Percentiles rank a stretch among this genome's conserved stretches.
Conservation (phyloP, 2,888 invertebrate genomes). For the Micoletzkya japonica region DNA sequence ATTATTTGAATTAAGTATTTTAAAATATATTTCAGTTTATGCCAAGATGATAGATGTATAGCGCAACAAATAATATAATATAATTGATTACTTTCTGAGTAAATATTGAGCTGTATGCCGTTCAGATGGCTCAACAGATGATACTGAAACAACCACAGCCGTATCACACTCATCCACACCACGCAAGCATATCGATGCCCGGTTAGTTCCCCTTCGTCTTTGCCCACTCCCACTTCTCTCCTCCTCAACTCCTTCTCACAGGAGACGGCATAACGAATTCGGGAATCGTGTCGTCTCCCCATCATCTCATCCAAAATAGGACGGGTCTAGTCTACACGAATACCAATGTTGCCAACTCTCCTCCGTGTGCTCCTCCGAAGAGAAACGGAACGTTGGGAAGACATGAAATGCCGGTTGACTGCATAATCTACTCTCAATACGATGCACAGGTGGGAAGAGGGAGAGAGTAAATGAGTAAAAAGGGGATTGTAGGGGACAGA, state of each 20-base stretch:
- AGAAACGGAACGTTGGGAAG: conserved; percentile 20
- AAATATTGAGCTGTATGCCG: no score
- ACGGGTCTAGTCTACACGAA: conserved; percentile 13
- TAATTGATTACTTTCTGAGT: no score
- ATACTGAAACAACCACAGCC: conserved; percentile 22
- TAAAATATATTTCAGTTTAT: no score
- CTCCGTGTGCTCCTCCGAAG: neutral
- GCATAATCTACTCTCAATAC: conserved; percentile 47
- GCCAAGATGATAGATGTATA: no score
- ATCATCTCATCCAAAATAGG: conserved; percentile 4
- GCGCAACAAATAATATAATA: no score
- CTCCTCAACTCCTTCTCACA: no score
- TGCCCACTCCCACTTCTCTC: neutral
- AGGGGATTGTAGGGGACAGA: conserved; percentile 9
- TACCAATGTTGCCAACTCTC: conserved; percentile 1
- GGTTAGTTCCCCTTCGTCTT: neutral
- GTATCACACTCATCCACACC: neutral
- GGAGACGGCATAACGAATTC: neutral
- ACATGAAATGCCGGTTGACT: conserved; percentile 20
- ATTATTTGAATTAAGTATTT: no score
- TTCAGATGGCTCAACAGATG: conserved; percentile 26
- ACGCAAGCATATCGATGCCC: conserved; percentile 10
- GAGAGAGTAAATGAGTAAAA: neutral
- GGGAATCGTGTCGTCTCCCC: neutral
- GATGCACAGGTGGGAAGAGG: no score